Conservation (phyloP, 2,888 invertebrate genomes). For the Cataglyphis altisquamis region DNA sequence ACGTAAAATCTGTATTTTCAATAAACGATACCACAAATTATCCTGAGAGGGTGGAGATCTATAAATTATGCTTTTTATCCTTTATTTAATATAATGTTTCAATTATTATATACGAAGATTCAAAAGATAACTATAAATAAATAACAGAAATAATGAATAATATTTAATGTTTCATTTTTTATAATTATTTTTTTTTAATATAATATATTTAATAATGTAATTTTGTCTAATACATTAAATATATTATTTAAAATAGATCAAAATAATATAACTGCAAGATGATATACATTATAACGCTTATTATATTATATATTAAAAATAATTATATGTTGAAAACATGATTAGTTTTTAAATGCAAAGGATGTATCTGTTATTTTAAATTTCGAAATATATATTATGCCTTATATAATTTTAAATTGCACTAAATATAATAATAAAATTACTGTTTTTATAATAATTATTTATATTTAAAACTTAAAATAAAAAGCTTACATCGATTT, state of each 20-base stretch:
- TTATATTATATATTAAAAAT: too few relatives aligned
- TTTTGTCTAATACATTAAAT: background rate
- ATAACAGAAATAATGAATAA: background rate
- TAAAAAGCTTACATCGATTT: background rate
- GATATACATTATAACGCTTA: background rate
- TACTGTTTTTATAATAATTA: background rate
- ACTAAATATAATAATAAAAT: background rate
- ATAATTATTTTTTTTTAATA: background rate
- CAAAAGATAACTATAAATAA: background rate
- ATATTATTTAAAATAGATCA: conserved; percentile 11
- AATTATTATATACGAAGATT: background rate
- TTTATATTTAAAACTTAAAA: background rate
- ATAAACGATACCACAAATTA: conserved; percentile 69
- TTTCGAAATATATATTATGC: background rate
- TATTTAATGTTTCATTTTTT: background rate
- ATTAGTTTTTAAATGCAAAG: background rate
- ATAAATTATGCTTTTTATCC: conserved; percentile 35
- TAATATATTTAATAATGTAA: background rate
- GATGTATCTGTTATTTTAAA: background rate
- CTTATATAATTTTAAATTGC: background rate
- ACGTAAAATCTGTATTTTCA: conserved; percentile 75
- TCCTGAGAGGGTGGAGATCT: background rate
- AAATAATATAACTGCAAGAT: background rate
- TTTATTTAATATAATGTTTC: background rate
- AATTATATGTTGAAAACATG: background rate